Conservation (phyloP, 2,888 invertebrate genomes). For the Chymomyza procnemis region DNA sequence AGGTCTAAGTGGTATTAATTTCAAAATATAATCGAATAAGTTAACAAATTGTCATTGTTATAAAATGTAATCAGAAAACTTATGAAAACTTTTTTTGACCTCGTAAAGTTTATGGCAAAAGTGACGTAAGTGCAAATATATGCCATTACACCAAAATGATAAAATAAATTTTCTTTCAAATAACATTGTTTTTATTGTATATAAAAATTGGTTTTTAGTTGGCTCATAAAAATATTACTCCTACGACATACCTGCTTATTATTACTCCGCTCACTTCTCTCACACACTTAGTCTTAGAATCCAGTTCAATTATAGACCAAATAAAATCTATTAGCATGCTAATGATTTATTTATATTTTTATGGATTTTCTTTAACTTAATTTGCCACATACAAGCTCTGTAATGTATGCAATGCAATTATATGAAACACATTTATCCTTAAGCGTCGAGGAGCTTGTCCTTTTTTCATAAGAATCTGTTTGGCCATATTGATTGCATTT, state of each 20-base stretch:
- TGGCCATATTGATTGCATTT: constrained; percentile 47
- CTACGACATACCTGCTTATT: not conserved
- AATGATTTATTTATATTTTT: constrained; percentile 46
- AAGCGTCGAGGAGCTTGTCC: not conserved
- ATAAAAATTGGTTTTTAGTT: no score
- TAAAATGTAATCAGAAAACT: not conserved
- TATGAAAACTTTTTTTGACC: not conserved
- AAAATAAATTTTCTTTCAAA: no score
- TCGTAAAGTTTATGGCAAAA: no score
- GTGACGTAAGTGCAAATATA: no score
- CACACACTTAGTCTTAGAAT: no score
- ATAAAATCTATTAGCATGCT: constrained; percentile 52
- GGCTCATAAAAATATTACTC: not conserved
- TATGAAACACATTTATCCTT: constrained; percentile 8
- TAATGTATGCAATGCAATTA: constrained; percentile 43
- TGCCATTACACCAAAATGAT: no score
- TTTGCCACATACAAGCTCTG: not conserved
- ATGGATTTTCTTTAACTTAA: not conserved
- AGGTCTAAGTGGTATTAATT: not conserved
- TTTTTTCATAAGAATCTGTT: constrained; percentile 17
- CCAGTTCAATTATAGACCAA: not conserved
- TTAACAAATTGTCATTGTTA: not conserved
- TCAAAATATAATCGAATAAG: not conserved
- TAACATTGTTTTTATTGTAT: no score
- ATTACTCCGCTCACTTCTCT: no score